phyloP scores from a whole-genome alignment of 2,797 vertebrate genomes.

The Sparus aurata region DNA sequence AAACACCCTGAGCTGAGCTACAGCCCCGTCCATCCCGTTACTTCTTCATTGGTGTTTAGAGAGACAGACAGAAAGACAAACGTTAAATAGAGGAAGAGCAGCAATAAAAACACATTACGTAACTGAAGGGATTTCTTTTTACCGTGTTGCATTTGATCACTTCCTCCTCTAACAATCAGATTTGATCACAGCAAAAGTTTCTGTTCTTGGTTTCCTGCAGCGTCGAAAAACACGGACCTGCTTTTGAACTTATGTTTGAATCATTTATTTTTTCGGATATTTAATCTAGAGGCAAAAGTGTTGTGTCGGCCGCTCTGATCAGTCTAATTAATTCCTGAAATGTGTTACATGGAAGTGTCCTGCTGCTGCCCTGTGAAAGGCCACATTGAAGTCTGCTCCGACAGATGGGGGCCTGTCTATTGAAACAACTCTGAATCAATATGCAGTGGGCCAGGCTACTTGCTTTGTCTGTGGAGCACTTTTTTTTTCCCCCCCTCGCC shows the following conservation, averaged over 20 bases:
- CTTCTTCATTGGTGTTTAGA: not conserved
- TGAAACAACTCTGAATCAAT: slow-evolving; percentile 77
- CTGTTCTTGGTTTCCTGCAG: not conserved
- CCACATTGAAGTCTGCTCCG: slow-evolving; percentile 64
- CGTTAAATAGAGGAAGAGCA: not conserved
- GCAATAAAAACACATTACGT: not conserved
- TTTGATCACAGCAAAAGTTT: not conserved
- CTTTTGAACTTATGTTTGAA: not conserved
- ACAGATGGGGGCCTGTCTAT: slow-evolving; percentile 68
- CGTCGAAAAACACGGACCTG: not conserved
- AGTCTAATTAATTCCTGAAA: slow-evolving; percentile 73
- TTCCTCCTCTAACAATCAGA: not conserved
- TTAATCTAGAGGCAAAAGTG: slow-evolving; percentile 1
- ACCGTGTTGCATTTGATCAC: not conserved
- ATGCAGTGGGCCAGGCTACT: slow-evolving; percentile 64
- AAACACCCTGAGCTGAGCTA: not conserved
- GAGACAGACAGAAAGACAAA: not conserved
- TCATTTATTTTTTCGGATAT: slow-evolving; percentile 6
- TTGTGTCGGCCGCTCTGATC: slow-evolving; percentile 29
- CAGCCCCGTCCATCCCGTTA: not conserved
- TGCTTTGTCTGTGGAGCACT: slow-evolving; percentile 69
- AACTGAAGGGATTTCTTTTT: too few species aligned
- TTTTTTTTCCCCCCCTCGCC: slow-evolving; percentile 26
- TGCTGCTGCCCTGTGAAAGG: slow-evolving; percentile 75
- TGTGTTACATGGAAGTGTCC: slow-evolving; percentile 70